phyloP scores from a whole-genome alignment of 1,140 invertebrate species.

The Leptopilina clavipes region DNA sequence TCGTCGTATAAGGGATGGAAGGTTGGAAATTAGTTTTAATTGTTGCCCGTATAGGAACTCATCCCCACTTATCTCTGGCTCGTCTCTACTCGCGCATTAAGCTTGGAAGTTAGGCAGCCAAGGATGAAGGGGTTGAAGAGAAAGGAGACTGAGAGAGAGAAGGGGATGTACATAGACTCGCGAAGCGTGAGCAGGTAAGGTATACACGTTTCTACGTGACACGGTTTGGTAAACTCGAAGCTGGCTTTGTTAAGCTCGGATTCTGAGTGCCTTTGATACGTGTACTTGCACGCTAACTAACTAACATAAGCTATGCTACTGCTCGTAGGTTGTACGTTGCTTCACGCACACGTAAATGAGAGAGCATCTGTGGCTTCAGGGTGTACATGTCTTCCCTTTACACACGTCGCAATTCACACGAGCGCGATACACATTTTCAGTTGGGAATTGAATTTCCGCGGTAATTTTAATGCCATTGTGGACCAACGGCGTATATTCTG shows the following conservation, averaged over 20 bases:
- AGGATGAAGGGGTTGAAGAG: slow-evolving; percentile 45
- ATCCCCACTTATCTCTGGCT: slow-evolving; percentile 60
- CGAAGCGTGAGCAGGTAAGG: slow-evolving; percentile 70
- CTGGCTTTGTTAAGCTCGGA: slow-evolving; percentile 75
- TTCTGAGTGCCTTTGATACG: slow-evolving; percentile 76
- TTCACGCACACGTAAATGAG: slow-evolving; percentile 24
- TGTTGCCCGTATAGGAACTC: slow-evolving; percentile 61
- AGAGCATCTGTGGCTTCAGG: slow-evolving; percentile 39
- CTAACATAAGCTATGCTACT: slow-evolving; percentile 73
- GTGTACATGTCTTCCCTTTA: slow-evolving; percentile 32
- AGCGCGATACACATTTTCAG: slow-evolving; percentile 65
- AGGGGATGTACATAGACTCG: slow-evolving; percentile 65
- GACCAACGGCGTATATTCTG: slow-evolving; percentile 47
- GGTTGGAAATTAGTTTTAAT: slow-evolving; percentile 69
- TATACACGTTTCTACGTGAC: slow-evolving; percentile 73
- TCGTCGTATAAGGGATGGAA: slow-evolving; percentile 42
- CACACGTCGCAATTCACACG: slow-evolving; percentile 43
- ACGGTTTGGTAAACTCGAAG: slow-evolving; percentile 72
- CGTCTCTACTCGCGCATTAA: slow-evolving; percentile 67
- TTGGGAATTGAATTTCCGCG: slow-evolving; percentile 71
- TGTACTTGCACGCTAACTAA: slow-evolving; percentile 77
- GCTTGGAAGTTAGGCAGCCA: slow-evolving; percentile 66
- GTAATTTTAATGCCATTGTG: slow-evolving; percentile 73
- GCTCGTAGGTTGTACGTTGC: slow-evolving; percentile 47
- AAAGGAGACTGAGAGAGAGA: slow-evolving; percentile 48